Base-by-base conservation (phyloP, 1,140 invertebrate species). In the Brachionus rubens region DNA sequence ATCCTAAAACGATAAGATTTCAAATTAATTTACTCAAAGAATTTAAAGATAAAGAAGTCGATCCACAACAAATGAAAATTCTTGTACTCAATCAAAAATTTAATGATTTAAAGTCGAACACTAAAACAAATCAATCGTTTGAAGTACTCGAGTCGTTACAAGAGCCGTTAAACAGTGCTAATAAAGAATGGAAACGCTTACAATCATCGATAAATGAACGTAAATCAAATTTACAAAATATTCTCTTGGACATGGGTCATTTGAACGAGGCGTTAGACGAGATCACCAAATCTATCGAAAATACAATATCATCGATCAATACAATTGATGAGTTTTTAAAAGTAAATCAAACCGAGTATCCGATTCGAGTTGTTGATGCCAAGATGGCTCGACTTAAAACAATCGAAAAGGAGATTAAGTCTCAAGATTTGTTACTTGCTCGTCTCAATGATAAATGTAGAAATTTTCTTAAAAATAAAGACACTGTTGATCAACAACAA, bases 261-360 rank as follows among this genome's bases (percentile, higher is more conserved):
- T 93, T 99, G 88, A 93, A 98, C 82, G 94, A 97, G 83, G 95
- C 96, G 3, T 87, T 97, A 9, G 90, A 92, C 80, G 96, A 99
- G 82, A 86, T 98, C 5, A 84, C 96, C 6, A 89, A 92, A 9
- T 99, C 96, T 96, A 94, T 98, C 75, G 89, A 91, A 72, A 48
- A n/a, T 3, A 90, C 79, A 96, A 92, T 0, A 91, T 93, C 78
- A 80, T 81, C 48, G 93, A 91, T 0, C 82, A 98, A 19, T 92
- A 96, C 81, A 91, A 94, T 56, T 84, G 54, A 59, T 1, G 19
- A 40, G 16, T 59, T 59, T 16, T n/a, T 59, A 19, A 2, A 16
- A 0, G 10, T 12, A 96, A 1, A 91, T 90, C n/a, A n/a, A n/a
- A n/a, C n/a, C n/a, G 26, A 90, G 93, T 0, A 89, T 88, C 77